phyloP scores from a whole-genome alignment of 1,140 invertebrate species.

The Rhyacophila brunnea region DNA sequence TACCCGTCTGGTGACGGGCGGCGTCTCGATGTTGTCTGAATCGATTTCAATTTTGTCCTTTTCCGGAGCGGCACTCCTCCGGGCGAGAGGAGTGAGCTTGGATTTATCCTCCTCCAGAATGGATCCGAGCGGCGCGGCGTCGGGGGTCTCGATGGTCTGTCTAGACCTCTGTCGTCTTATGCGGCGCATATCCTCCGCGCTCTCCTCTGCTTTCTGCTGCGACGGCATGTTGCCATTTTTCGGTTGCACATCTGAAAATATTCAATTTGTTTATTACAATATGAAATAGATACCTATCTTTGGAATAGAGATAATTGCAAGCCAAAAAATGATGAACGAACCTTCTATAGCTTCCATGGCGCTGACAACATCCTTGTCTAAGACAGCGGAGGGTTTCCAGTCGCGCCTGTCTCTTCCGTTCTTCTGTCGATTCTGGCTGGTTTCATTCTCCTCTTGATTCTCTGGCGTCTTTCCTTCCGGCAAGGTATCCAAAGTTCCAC shows the following conservation, averaged over 20 bases:
- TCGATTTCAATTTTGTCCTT: constrained; percentile 80
- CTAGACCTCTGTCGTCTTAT: constrained; percentile 51
- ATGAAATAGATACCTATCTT: no score
- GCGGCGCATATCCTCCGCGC: constrained; percentile 52
- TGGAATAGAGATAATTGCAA: no score
- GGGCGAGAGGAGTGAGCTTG: constrained; percentile 41
- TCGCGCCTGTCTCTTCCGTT: constrained; percentile 44
- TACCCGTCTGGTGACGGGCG: constrained; percentile 72
- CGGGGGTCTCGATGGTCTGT: constrained; percentile 43
- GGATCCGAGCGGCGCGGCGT: constrained; percentile 49
- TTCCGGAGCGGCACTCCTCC: constrained; percentile 42
- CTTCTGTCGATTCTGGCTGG: background rate
- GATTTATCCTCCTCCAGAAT: constrained; percentile 58
- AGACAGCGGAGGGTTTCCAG: constrained; percentile 73
- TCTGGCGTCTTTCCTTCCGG: constrained; percentile 57
- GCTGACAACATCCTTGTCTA: constrained; percentile 79
- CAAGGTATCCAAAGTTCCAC: constrained; percentile 65
- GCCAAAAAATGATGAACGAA: no score
- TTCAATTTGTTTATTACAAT: no score
- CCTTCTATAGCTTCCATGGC: constrained; percentile 86
- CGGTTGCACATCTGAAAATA: constrained; percentile 65
- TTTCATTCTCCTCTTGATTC: constrained; percentile 1
- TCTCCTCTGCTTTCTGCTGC: constrained; percentile 67
- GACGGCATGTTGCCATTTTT: constrained; percentile 73
- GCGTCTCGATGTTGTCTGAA: constrained; percentile 88